These are phyloP conservation scores for Fundulus diaphanus DNA, from an alignment of 2,797 vertebrate genomes.

Conservation along the genomic window DNA sequence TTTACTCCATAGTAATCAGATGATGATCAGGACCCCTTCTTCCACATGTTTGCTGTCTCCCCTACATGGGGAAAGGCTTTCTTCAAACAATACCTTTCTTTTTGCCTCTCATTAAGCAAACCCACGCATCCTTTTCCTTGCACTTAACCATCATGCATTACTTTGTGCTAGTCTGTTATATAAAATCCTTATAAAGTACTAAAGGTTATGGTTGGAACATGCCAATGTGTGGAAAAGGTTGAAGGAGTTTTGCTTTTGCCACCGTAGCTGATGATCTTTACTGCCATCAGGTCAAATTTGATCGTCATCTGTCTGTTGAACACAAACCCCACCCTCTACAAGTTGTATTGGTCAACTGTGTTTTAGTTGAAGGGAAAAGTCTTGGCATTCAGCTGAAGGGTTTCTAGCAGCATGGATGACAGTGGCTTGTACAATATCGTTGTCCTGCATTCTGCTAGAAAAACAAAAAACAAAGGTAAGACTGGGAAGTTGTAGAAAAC, in stretches of 20 bases:
- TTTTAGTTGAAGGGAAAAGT: no score
- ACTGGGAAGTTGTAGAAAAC: slow-evolving; percentile 19
- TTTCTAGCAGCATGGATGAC: background rate
- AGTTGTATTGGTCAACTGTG: background rate
- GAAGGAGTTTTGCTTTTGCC: background rate
- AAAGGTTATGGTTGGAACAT: background rate
- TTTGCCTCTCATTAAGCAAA: background rate
- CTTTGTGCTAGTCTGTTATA: background rate
- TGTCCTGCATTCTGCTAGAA: background rate
- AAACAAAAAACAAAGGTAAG: slow-evolving; percentile 29
- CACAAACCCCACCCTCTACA: background rate
- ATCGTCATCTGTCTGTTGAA: no score
- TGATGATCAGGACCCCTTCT: no score
- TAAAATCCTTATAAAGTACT: background rate
- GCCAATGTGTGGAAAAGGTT: background rate
- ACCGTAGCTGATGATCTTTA: background rate
- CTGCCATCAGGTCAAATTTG: background rate
- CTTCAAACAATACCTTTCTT: background rate
- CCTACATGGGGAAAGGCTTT: background rate
- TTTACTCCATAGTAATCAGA: background rate
- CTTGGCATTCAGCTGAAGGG: background rate
- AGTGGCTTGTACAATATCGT: background rate
- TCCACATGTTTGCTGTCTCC: no score
- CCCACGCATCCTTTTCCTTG: background rate
- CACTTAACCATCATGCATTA: background rate